Evolutionary conservation across 2,797 vertebrate species (phyloP).

Genomic region (Meda fulgida): DNA sequence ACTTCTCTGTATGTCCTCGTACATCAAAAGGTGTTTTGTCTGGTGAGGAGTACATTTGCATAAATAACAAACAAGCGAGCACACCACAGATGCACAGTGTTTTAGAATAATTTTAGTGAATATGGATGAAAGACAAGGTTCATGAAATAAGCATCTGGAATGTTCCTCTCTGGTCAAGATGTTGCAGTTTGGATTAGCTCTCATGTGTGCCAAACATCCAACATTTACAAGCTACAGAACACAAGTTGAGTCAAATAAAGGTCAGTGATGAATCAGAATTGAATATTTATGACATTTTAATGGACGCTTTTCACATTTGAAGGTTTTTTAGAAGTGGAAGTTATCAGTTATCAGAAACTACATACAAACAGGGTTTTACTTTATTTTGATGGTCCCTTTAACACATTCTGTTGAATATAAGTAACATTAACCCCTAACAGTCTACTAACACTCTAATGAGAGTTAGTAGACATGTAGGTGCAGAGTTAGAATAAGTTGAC

Average conservation of each 20-base stretch:
- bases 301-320: too few relatives aligned
- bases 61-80: constrained; percentile 73
- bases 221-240: neutral
- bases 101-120: constrained; percentile 74
- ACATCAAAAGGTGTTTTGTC: constrained; percentile 68
- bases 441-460: too few relatives aligned
- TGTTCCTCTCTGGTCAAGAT: constrained; percentile 69
- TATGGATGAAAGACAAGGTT: constrained; percentile 75
- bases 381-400: too few relatives aligned
- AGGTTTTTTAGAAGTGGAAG: neutral
- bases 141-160: constrained; percentile 79
- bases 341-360: neutral
- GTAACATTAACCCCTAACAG: too few relatives aligned
- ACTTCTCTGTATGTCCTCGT: constrained; percentile 55
- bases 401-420: too few relatives aligned
- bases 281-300: neutral
- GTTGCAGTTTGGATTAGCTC: constrained; percentile 65
- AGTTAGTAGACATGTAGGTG: too few relatives aligned
- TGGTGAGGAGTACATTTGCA: constrained; percentile 73
- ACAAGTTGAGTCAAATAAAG: neutral
- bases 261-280: neutral
- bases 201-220: constrained; percentile 30
- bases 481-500: too few relatives aligned
- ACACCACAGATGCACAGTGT: constrained; percentile 70
- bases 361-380: too few relatives aligned